These are phyloP conservation scores for Drosophila auraria DNA, from an alignment of 1,140 invertebrate genomes.

Conservation along the genomic window DNA sequence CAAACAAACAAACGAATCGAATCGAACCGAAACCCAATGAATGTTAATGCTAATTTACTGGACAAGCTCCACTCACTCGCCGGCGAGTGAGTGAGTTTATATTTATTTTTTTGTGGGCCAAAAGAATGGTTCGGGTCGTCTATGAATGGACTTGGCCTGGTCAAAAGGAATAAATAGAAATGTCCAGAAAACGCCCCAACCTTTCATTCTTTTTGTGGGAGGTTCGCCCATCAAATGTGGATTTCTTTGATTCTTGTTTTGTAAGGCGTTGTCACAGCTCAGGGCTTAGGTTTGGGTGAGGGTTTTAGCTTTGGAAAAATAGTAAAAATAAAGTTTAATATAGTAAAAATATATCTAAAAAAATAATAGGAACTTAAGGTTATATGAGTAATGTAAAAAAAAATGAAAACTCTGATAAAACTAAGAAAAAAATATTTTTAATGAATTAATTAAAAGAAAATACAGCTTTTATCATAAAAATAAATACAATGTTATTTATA, in stretches of 20 bases:
- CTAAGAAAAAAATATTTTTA: no score
- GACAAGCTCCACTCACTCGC: slow-evolving; percentile 55
- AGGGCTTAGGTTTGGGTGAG: neutral
- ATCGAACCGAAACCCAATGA: slow-evolving; percentile 32
- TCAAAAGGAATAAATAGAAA: slow-evolving; percentile 52
- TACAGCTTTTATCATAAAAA: no score
- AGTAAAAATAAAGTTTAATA: neutral
- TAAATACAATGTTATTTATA: neutral
- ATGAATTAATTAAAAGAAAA: no score
- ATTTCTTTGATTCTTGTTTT: slow-evolving; percentile 36
- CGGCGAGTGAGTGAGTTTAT: slow-evolving; percentile 17
- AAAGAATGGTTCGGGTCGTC: slow-evolving; percentile 33
- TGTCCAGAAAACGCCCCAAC: slow-evolving; percentile 26
- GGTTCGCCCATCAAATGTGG: slow-evolving; percentile 24
- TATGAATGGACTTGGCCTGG: slow-evolving; percentile 56
- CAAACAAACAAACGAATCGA: slow-evolving; percentile 44
- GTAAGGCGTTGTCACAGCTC: slow-evolving; percentile 2
- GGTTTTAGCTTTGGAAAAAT: neutral
- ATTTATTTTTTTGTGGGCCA: neutral
- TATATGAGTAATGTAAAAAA: neutral
- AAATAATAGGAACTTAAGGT: neutral
- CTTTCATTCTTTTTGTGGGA: slow-evolving; percentile 25
- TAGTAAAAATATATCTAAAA: neutral
- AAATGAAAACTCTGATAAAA: no score
- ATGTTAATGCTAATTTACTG: slow-evolving; percentile 80